Conservation (phyloP, 2,888 invertebrate genomes). For the Terebella lapidaria region DNA sequence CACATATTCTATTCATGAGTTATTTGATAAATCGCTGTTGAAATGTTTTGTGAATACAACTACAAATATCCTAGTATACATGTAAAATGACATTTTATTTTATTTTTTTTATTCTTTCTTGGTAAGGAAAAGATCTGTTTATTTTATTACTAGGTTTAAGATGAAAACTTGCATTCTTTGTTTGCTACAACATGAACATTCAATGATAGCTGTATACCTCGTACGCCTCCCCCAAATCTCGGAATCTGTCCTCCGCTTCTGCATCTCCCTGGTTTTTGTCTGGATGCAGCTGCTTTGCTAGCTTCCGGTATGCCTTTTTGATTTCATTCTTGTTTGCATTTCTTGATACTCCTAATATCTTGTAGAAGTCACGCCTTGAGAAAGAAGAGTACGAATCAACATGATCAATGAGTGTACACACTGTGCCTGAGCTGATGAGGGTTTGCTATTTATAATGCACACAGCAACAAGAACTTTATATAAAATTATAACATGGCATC, state of each 20-base stretch:
- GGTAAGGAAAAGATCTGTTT: no score
- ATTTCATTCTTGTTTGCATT: conserved; percentile 88
- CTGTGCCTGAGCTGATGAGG: no score
- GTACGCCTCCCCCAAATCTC: conserved; percentile 92
- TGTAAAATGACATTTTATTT: background rate
- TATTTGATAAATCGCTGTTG: background rate
- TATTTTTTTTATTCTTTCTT: background rate
- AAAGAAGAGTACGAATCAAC: no score
- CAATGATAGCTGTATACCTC: conserved; percentile 60
- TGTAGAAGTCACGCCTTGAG: conserved; percentile 82
- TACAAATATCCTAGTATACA: no score
- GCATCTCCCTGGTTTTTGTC: conserved; percentile 95
- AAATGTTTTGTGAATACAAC: background rate
- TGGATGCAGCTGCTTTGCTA: conserved; percentile 95
- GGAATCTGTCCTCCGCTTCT: conserved; percentile 86
- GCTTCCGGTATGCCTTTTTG: conserved; percentile 91
- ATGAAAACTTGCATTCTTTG: background rate
- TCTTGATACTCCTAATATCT: conserved; percentile 79
- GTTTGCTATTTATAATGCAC: no score
- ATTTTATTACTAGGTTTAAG: background rate
- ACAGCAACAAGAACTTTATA: no score
- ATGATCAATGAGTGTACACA: no score
- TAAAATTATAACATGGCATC: no score
- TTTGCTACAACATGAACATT: background rate
- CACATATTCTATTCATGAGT: background rate